Conservation (phyloP, 2,888 invertebrate genomes). For the Leptinotarsa tumamoca region DNA sequence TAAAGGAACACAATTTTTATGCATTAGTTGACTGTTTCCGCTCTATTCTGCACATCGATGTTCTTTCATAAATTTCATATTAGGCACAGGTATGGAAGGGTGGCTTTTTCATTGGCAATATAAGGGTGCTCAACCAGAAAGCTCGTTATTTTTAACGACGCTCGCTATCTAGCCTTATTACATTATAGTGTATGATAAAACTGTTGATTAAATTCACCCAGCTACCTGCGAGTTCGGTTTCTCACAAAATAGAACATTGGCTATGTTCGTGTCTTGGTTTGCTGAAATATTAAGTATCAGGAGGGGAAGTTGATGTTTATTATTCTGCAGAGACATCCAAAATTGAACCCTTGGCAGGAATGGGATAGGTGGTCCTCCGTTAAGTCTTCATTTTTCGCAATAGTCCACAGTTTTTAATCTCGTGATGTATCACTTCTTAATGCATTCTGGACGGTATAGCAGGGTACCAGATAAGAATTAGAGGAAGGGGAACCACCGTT, state of each 20-base stretch:
- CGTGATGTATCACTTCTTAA: too few relatives aligned
- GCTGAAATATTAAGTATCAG: background rate
- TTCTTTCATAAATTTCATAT: constrained; percentile 50
- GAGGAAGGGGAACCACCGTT: too few relatives aligned
- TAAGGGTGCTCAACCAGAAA: constrained; percentile 51
- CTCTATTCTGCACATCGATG: constrained; percentile 1
- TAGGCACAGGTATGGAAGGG: constrained; percentile 41
- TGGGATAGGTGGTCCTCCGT: too few relatives aligned
- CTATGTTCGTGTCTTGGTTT: constrained; percentile 1
- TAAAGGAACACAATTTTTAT: constrained; percentile 6
- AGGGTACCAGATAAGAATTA: too few relatives aligned
- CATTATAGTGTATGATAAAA: constrained; percentile 55
- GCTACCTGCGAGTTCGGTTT: constrained; percentile 27
- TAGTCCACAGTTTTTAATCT: too few relatives aligned
- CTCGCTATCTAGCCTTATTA: constrained; percentile 48
- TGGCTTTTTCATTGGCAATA: constrained; percentile 47
- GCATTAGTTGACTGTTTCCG: constrained; percentile 2
- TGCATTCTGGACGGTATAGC: too few relatives aligned
- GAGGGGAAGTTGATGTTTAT: background rate
- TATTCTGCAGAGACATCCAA: background rate
- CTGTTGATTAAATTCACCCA: constrained; percentile 49
- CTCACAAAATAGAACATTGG: background rate
- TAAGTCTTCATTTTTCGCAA: too few relatives aligned
- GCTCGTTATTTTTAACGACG: constrained; percentile 58
- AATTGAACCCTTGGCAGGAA: too few relatives aligned